Conservation (phyloP, 2,113 vertebrate species). For the Leptocoma aspasia region DNA sequence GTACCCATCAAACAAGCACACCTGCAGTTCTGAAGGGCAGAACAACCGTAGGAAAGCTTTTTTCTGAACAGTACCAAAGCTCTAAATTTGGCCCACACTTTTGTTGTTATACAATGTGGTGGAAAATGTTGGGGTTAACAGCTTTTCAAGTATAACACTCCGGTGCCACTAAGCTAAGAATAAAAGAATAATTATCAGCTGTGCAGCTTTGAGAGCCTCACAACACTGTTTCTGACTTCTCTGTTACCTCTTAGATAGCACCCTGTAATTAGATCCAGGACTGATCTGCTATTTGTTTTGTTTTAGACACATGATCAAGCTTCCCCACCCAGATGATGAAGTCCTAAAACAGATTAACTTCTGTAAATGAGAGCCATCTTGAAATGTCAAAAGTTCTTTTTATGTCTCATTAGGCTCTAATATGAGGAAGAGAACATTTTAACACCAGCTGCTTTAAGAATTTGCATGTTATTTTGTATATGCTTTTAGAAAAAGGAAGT, state of each 20-base stretch:
- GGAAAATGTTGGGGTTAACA: slow-evolving; percentile 21
- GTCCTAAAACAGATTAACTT: not conserved
- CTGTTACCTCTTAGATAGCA: not conserved
- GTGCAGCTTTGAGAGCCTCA: not conserved
- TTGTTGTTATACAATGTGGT: not conserved
- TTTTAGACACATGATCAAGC: not conserved
- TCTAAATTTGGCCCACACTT: slow-evolving; percentile 1
- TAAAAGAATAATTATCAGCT: slow-evolving; percentile 19
- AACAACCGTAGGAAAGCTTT: slow-evolving; percentile 13
- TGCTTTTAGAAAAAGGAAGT: not conserved
- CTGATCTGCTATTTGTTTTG: not conserved
- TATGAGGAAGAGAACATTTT: not conserved
- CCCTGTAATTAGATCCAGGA: not conserved
- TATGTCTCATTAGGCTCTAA: not conserved
- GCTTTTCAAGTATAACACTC: slow-evolving; percentile 13
- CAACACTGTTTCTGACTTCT: not conserved
- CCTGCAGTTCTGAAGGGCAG: not conserved
- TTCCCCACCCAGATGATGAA: not conserved
- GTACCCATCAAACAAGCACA: not conserved
- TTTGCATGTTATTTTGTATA: not conserved
- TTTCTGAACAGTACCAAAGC: not conserved
- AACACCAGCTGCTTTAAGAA: not conserved
- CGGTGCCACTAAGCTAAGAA: not conserved
- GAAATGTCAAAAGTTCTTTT: not conserved
- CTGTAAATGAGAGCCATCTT: not conserved